Base-by-base conservation (phyloP, 2,113 vertebrate species). In the Atrichornis clamosus region DNA sequence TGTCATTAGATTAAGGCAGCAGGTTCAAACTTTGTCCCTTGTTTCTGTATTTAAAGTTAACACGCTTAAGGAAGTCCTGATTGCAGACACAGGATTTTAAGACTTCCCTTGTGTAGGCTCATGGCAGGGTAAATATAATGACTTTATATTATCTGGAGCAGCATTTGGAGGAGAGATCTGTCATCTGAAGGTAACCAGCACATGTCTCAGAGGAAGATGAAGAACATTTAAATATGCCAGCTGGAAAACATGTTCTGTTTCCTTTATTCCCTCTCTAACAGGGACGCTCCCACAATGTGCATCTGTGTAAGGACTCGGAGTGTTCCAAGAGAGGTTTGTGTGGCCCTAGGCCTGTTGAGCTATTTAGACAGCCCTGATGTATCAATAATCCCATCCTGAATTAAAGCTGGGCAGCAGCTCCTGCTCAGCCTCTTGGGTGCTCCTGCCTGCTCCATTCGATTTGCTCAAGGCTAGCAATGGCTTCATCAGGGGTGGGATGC, bases 161-260 rank as follows among this genome's bases (percentile, higher is more conserved):
- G 63, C 83, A 50, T 87, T 95, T 92, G 82, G 64, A 77, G 69
- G 78, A 94, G 87, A 74, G 67, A 81, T 93, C 49, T 93, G 95
- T 96, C 94, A 74, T 92, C 80, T 77, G 87, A 93, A 94, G 93
- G 94, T 80, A 95, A 95, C 97, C 96, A 96, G 93, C 73, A 46
- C 92, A 79, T 53, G 76, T 89, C 89, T 96, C 93, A 75, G 56
- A 65, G 73, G 92, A 96, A 87, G 91, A 91, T 37, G 77, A 89
- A 94, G 93, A 95, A 73, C 80, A 70, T 87, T 96, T 72, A 53
- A 78, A 78, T 33, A n/a, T 14, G 74, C 87, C 96, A 97, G 94
- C 97, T 97, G 97, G 90, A 96, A 93, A 90, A 91, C 89, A 77
- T 59, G 93, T 93, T 84, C 60, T 72, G 83, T 79, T 96, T 84